Evolutionary conservation across 2,888 invertebrate species (phyloP).

Genomic region (Papilio protenor): DNA sequence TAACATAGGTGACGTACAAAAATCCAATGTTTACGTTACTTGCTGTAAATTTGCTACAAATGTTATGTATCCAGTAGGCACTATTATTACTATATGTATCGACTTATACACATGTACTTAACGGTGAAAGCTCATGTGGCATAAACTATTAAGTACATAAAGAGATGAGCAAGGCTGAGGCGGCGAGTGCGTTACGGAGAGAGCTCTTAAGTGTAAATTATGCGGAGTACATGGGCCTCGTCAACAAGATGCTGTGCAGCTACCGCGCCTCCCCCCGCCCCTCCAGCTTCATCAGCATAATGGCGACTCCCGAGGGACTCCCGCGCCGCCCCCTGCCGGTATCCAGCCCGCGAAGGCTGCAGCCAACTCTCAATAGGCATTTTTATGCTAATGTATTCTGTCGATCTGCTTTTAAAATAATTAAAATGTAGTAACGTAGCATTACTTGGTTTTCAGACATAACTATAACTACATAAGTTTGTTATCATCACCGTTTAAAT

Average conservation of each 20-base stretch:
- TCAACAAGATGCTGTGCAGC: constrained; percentile 31
- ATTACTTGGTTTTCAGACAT: background rate
- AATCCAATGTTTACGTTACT: background rate
- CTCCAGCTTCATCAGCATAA: constrained; percentile 35
- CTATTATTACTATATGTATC: background rate
- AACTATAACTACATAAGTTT: background rate
- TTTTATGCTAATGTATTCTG: constrained; percentile 13
- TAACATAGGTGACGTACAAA: background rate
- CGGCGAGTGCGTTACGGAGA: constrained; percentile 22
- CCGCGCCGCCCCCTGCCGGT: background rate
- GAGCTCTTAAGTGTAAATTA: constrained; percentile 38
- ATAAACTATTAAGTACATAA: constrained; percentile 18
- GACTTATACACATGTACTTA: background rate
- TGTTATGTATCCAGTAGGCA: background rate
- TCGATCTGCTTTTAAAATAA: constrained; percentile 1
- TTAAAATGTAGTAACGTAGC: background rate
- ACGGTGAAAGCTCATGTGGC: background rate
- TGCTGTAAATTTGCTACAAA: background rate
- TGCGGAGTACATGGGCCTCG: constrained; percentile 33
- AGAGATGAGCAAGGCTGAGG: background rate
- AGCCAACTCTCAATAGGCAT: constrained; percentile 5
- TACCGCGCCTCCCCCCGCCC: background rate
- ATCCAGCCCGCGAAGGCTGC: background rate
- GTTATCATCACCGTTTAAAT: too few species aligned
- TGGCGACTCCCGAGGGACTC: constrained; percentile 35